Percentiles rank a stretch among this genome's conserved stretches.
phyloP scores from a whole-genome alignment of 2,797 vertebrate species.

The Hyperoplus immaculatus region DNA sequence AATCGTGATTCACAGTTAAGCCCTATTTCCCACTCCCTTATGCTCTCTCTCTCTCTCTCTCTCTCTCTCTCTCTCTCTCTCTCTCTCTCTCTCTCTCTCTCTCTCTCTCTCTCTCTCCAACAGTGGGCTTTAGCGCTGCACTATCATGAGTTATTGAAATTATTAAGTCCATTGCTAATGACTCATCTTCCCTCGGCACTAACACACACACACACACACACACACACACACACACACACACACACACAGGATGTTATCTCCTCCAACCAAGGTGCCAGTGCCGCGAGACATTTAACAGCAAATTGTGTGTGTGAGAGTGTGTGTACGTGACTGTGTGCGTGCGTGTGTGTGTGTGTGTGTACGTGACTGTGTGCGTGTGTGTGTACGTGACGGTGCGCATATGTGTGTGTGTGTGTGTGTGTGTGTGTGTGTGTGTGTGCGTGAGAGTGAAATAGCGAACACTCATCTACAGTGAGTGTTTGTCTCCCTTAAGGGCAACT shows the following conservation, averaged over 20 bases:
- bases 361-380: not conserved
- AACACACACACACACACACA: not conserved
- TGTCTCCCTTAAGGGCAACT: not conserved
- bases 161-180: constrained; percentile 70
- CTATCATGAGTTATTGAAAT: constrained; percentile 70
- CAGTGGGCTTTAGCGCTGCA: constrained; percentile 43
- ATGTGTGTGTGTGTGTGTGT: not conserved
- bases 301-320: constrained; percentile 32
- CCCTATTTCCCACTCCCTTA: constrained; percentile 1
- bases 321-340: too few relatives aligned
- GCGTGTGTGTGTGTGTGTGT: too few relatives aligned
- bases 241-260: too few relatives aligned
- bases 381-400: constrained; percentile 2
- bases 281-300: constrained; percentile 74
- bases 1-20: too few relatives aligned
- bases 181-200: constrained; percentile 69
- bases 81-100: not conserved
- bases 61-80: not conserved
- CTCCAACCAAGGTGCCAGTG: constrained; percentile 48
- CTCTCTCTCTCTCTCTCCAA: constrained; percentile 20
- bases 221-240: too few relatives aligned
- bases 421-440: not conserved
- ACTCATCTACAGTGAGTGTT: constrained; percentile 57
- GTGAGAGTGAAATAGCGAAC: constrained; percentile 38
- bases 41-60: constrained; percentile 1